A percentile compares a stretch with the other conserved stretches of the same genome.
These are phyloP conservation scores for Dryococelus australis DNA, from an alignment of 2,888 invertebrate genomes.

Conservation along the genomic window DNA sequence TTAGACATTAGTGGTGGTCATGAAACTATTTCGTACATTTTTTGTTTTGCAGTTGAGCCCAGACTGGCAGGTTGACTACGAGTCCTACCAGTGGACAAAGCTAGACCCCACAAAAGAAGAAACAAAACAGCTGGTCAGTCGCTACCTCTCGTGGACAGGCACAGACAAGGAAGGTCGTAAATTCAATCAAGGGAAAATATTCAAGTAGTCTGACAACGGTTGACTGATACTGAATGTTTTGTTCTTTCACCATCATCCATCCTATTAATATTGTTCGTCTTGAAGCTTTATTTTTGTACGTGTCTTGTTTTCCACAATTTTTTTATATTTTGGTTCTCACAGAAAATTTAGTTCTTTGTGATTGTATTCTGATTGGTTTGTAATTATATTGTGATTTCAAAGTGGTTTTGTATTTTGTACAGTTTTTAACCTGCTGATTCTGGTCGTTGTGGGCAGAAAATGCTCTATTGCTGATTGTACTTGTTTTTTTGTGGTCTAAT, in stretches of 20 bases:
- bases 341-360: neutral
- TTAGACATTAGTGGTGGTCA: too few species aligned
- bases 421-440: neutral
- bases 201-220: conserved; percentile 72
- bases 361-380: neutral
- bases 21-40: too few species aligned
- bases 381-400: neutral
- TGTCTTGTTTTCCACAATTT: neutral
- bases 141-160: conserved; percentile 93
- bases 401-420: neutral
- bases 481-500: neutral
- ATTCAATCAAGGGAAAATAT: conserved; percentile 99
- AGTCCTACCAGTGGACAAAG: conserved; percentile 95
- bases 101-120: conserved; percentile 80
- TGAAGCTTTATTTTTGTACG: neutral
- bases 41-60: conserved; percentile 70
- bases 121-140: conserved; percentile 85
- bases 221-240: neutral
- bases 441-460: neutral
- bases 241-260: neutral
- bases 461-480: neutral
- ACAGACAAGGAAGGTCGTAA: conserved; percentile 85
- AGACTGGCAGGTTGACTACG: conserved; percentile 97
- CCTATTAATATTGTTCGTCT: neutral
- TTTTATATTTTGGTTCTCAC: too few species aligned